phyloP scores from a whole-genome alignment of 1,140 invertebrate species.

The Camponotus floridanus region DNA sequence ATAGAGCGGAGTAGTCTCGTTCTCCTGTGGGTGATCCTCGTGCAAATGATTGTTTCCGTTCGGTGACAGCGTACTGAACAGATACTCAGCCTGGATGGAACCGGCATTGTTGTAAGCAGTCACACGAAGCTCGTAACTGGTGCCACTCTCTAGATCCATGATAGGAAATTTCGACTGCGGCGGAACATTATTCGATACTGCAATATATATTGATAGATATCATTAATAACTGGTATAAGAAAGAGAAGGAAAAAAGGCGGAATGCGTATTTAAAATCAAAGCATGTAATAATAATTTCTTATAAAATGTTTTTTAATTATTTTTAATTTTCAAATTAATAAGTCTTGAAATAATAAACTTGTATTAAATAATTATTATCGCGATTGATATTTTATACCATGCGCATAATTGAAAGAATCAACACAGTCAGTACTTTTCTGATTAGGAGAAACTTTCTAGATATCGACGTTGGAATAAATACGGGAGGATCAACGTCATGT shows the following conservation, averaged over 20 bases:
- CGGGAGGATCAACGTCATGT: constrained; percentile 23
- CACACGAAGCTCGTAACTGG: constrained; percentile 89
- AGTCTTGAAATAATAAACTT: neutral
- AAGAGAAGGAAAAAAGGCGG: no score
- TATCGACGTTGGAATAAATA: constrained; percentile 36
- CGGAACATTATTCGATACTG: constrained; percentile 86
- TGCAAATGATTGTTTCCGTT: constrained; percentile 85
- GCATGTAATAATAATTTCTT: neutral
- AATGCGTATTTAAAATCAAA: neutral
- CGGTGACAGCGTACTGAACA: constrained; percentile 88
- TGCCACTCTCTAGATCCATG: constrained; percentile 89
- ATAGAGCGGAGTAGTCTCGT: constrained; percentile 83
- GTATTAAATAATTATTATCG: neutral
- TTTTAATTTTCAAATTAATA: neutral
- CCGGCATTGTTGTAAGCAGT: constrained; percentile 91
- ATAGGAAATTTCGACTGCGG: constrained; percentile 86
- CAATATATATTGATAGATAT: constrained; percentile 50
- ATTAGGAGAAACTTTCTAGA: neutral
- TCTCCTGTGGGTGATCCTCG: constrained; percentile 80
- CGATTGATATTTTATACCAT: neutral
- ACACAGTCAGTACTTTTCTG: neutral
- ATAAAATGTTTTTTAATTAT: neutral
- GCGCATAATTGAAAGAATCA: neutral
- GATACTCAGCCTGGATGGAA: constrained; percentile 89
- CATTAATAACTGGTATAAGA: neutral